These are phyloP conservation scores for Cryptotis parvus DNA, from an alignment of 2,113 vertebrate genomes.

Conservation along the genomic window DNA sequence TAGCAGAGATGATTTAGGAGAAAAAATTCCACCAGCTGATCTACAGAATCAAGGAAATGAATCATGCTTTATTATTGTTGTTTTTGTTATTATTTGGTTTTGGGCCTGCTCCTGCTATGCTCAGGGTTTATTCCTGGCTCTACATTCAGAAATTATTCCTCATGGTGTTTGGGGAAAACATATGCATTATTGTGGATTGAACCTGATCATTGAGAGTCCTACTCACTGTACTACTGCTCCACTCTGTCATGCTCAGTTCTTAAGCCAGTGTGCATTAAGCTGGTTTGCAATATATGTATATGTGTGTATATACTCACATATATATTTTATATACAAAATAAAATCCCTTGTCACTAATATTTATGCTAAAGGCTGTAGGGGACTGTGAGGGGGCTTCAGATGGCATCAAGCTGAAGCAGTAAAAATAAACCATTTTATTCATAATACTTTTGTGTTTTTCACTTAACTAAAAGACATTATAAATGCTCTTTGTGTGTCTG, in stretches of 20 bases:
- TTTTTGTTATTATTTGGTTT: too few species aligned
- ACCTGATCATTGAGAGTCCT: too few species aligned
- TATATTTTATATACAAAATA: neutral
- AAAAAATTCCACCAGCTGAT: neutral
- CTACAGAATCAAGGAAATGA: neutral
- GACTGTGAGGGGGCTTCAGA: neutral
- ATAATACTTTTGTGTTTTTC: neutral
- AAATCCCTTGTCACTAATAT: neutral
- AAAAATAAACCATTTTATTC: slow-evolving; percentile 14
- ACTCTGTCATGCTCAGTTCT: neutral
- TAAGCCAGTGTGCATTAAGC: neutral
- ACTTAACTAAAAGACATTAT: neutral
- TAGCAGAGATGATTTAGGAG: neutral
- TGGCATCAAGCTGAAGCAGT: neutral
- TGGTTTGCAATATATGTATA: neutral
- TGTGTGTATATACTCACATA: too few species aligned
- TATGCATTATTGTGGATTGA: too few species aligned
- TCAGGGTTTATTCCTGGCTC: too few species aligned
- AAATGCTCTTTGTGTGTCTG: neutral
- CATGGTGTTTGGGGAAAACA: too few species aligned
- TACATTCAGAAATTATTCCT: too few species aligned
- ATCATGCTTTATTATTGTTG: neutral
- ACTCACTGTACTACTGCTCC: too few species aligned
- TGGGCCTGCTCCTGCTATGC: too few species aligned
- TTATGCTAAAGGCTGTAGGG: neutral